Evolutionary conservation across 2,113 vertebrate species (phyloP), one percentile per base, ranked within the genome.

Genomic region (Uropsilus gracilis): DNA sequence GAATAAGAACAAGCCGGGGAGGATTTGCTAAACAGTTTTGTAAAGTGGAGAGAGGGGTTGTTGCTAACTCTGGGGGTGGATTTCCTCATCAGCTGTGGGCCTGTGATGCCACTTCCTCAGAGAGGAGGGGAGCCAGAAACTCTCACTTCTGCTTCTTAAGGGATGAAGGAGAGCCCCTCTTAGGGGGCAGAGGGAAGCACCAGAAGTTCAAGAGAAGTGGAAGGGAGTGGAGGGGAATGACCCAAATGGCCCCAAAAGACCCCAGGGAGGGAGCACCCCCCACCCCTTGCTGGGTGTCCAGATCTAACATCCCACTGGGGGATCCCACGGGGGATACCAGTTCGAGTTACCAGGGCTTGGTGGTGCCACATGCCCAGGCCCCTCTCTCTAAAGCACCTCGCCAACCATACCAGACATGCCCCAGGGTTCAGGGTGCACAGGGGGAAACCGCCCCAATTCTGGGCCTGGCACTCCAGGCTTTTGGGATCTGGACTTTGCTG

Each of bases 71-170:
- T 1, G 42, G 91, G 92, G 44, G 6, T 22, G 20, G 72, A 91
- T 94, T 86, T 93, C 87, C 80, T 82, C 94, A 93, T 30, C 72
- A 17, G 57, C 44, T 50, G 10, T 2, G 17, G 28, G 44, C 46
- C 32, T 73, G n/a, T 55, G 46, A 68, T 13, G 26, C 22, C 64
- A 91, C 90, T 96, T 97, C 75, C 97, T 94, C 87, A 93, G 77
- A 92, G 69, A 84, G 64, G n/a, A 12, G n/a, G 80, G 32, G n/a
- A 63, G n/a, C n/a, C 57, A n/a, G 69, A 42, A 89, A 86, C 53
- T 64, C 83, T 73, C 75, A 73, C 91, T 97, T 97, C 91, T 53
- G 42, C 76, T 83, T 95, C 86, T 82, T 0, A 0, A 42, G 44
- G 66, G 76, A 6, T 48, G 34, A 50, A 48, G 17, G 24, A 24